These are phyloP conservation scores for Idaea straminata DNA, from an alignment of 2,888 invertebrate species.

Conservation along the genomic window DNA sequence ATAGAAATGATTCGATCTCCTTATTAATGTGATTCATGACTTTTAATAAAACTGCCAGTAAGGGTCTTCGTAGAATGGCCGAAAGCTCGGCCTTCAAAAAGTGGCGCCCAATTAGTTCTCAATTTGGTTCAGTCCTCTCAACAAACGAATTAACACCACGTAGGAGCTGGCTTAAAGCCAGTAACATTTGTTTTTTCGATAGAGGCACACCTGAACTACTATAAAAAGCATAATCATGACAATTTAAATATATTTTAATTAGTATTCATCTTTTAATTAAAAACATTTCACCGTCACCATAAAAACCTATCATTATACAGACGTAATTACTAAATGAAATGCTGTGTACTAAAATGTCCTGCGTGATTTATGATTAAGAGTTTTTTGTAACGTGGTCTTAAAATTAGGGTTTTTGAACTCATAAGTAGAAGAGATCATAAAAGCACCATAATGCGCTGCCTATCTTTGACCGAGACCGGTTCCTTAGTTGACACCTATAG, in stretches of 20 bases:
- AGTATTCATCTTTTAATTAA: background rate
- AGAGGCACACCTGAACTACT: background rate
- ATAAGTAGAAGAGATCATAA: conserved; percentile 1
- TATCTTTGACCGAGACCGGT: background rate
- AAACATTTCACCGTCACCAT: background rate
- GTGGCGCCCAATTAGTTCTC: background rate
- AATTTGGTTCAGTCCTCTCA: background rate
- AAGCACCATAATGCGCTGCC: conserved; percentile 1
- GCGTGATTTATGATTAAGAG: background rate
- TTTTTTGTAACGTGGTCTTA: background rate
- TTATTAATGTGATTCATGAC: conserved; percentile 30
- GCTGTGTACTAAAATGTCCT: conserved; percentile 1
- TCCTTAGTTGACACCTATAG: background rate
- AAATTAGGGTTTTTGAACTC: background rate
- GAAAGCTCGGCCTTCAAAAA: background rate
- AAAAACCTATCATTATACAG: background rate
- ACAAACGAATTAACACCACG: background rate
- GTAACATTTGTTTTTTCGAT: background rate
- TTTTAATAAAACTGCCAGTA: conserved; percentile 15
- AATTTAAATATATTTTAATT: background rate
- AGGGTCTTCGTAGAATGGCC: background rate
- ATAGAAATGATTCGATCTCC: conserved; percentile 52
- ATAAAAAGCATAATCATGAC: background rate
- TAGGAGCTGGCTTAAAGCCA: background rate
- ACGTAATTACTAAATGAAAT: background rate